A percentile compares a stretch with the other conserved stretches of the same genome.
These are phyloP conservation scores for Calycopis cecrops DNA, from an alignment of 1,140 invertebrate species.

Conservation along the genomic window DNA sequence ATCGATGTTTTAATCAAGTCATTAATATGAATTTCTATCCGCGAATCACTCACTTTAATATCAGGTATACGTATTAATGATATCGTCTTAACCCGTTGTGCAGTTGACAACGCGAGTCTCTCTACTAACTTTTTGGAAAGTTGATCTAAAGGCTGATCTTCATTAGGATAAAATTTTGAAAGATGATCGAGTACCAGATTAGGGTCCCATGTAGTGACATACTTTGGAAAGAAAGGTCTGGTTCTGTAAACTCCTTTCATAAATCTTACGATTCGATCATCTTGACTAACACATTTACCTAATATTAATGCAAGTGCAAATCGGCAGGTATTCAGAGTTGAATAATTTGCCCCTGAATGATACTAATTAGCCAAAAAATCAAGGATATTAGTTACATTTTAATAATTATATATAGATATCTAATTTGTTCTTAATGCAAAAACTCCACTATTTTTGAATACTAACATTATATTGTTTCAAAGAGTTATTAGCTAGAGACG, in stretches of 20 bases:
- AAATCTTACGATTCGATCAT: neutral
- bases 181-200: neutral
- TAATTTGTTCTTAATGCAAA: slow-evolving; percentile 6
- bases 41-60: neutral
- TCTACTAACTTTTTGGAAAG: neutral
- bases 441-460: too few relatives aligned
- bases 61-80: neutral
- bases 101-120: neutral
- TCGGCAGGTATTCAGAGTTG: neutral
- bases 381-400: neutral
- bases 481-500: too few relatives aligned
- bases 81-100: neutral
- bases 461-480: too few relatives aligned
- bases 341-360: slow-evolving; percentile 10
- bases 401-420: neutral
- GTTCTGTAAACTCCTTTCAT: slow-evolving; percentile 3
- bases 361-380: slow-evolving; percentile 7
- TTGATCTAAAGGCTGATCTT: neutral
- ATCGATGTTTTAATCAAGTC: neutral
- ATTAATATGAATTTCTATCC: slow-evolving; percentile 1
- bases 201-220: neutral
- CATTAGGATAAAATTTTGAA: neutral
- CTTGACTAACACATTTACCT: neutral
- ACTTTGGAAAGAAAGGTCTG: neutral
- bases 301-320: neutral